phyloP scores from a whole-genome alignment of 64 coral and sea anemone species.

The Pocillopora verrucosa region DNA sequence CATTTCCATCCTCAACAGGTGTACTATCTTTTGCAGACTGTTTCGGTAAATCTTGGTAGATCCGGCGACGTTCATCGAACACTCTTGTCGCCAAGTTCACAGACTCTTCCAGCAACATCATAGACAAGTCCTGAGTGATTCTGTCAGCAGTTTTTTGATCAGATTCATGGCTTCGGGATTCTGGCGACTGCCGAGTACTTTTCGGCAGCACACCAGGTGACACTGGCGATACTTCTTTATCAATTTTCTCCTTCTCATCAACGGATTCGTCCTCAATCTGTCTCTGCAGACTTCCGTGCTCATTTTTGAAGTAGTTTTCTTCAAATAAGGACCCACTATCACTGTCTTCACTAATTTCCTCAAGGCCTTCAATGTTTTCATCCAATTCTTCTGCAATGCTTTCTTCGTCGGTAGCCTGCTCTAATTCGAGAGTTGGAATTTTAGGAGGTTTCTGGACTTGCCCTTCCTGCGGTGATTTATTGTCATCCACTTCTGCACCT shows the following conservation, averaged over 20 bases:
- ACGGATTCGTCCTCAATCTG: neutral
- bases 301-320: neutral
- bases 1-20: neutral
- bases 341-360: neutral
- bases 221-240: neutral
- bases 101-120: slow-evolving; percentile 61
- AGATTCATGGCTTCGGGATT: neutral
- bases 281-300: neutral
- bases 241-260: neutral
- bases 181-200: neutral
- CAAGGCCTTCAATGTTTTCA: neutral
- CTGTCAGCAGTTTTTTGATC: slow-evolving; percentile 29
- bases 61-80: slow-evolving; percentile 35
- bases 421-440: slow-evolving; percentile 2
- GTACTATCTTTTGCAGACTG: neutral
- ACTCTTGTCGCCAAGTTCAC: slow-evolving; percentile 44
- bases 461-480: neutral
- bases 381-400: slow-evolving; percentile 55
- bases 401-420: slow-evolving; percentile 58
- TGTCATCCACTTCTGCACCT: neutral
- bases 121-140: slow-evolving; percentile 60
- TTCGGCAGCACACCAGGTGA: neutral
- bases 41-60: slow-evolving; percentile 19
- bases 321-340: neutral
- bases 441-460: neutral